Percentiles rank a stretch among this genome's conserved stretches.
Conservation (phyloP, 2,113 vertebrate species). For the Percina caprodes region DNA sequence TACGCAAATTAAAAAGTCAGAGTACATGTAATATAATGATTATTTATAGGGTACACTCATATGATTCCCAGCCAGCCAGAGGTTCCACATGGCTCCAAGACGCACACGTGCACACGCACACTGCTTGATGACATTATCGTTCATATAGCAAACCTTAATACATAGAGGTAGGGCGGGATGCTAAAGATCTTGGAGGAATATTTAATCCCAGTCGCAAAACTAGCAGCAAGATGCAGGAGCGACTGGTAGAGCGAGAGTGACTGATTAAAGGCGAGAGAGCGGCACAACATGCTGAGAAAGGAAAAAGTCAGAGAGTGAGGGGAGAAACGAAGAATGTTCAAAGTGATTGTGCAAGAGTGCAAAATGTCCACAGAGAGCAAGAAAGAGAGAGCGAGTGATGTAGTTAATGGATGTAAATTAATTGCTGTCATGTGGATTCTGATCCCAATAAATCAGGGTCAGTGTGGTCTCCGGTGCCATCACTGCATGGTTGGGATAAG, state of each 20-base stretch:
- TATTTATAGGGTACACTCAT: conserved; percentile 43
- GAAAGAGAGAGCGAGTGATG: conserved; percentile 52
- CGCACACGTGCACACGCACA: neutral
- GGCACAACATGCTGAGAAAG: conserved; percentile 54
- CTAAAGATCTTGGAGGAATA: conserved; percentile 31
- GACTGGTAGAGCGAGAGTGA: conserved; percentile 44
- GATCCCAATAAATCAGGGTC: conserved; percentile 85
- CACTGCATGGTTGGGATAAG: conserved; percentile 45
- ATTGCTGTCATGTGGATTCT: conserved; percentile 85
- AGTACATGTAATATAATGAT: conserved; percentile 42
- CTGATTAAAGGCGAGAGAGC: conserved; percentile 54
- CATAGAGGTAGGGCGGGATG: conserved; percentile 21
- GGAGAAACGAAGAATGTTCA: conserved; percentile 53
- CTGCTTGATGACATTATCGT: conserved; percentile 42
- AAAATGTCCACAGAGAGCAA: conserved; percentile 63
- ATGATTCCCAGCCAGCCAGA: conserved; percentile 6
- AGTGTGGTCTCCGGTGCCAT: conserved; percentile 70
- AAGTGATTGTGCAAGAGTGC: conserved; percentile 60
- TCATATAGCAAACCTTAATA: conserved; percentile 17
- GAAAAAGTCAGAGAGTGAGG: conserved; percentile 44
- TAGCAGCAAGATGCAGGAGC: conserved; percentile 19
- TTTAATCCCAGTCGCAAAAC: conserved; percentile 33
- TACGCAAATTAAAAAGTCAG: conserved; percentile 38
- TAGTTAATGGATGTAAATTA: conserved; percentile 83
- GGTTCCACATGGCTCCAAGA: conserved; percentile 1